Conservation (phyloP, 2,888 invertebrate species). For the Epsilonema sp. region DNA sequence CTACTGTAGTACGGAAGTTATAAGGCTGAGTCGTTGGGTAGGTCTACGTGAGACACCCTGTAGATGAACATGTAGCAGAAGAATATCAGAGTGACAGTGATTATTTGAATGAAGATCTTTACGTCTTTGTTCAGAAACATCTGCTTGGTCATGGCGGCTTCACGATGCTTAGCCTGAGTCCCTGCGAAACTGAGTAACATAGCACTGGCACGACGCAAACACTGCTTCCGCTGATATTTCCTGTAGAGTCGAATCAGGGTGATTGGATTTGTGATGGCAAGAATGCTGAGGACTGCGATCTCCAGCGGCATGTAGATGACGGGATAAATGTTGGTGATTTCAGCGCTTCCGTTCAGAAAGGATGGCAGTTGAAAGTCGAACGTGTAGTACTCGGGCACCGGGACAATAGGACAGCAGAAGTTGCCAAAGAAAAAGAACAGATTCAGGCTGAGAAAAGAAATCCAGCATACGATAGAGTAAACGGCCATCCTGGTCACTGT, state of each 20-base stretch:
- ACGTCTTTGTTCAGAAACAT: no score
- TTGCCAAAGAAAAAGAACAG: constrained; percentile 15
- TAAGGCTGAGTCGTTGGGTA: no score
- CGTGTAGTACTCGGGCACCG: constrained; percentile 22
- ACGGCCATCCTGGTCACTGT: no score
- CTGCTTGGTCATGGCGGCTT: constrained; percentile 15
- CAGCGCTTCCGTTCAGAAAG: constrained; percentile 2
- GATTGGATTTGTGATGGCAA: constrained; percentile 24
- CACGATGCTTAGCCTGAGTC: constrained; percentile 14
- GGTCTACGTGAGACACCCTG: no score
- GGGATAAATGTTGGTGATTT: constrained; percentile 18
- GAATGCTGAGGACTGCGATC: constrained; percentile 18
- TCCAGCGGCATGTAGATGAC: constrained; percentile 24
- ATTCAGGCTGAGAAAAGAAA: constrained; percentile 18
- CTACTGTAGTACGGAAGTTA: no score
- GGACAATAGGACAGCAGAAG: constrained; percentile 24
- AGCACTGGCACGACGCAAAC: constrained; percentile 16
- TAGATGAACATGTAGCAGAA: constrained; percentile 26
- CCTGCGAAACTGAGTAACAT: constrained; percentile 26
- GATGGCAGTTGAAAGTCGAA: constrained; percentile 17
- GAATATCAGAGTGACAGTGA: constrained; percentile 25
- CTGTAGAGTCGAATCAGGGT: constrained; percentile 23
- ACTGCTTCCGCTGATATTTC: constrained; percentile 20
- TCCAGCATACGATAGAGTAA: constrained; percentile 20
- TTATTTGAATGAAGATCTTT: constrained; percentile 21